Evolutionary conservation across 2,113 vertebrate genomes (phyloP), one percentile per base, ranked within the genome.

Genomic region (Myiagra hebetior): DNA sequence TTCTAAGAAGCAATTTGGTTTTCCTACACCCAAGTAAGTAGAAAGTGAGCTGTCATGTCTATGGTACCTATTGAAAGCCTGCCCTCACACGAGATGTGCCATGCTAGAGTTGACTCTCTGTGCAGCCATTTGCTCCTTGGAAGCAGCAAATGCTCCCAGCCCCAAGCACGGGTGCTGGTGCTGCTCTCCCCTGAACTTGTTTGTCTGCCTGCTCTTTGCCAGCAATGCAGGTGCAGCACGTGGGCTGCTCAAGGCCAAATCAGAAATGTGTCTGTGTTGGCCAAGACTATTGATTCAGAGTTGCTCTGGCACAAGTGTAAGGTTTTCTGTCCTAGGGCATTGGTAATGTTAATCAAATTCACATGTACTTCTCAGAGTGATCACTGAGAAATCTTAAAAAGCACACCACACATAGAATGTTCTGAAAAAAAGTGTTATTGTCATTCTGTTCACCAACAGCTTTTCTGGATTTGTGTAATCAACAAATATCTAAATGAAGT

Each of bases 261-360:
- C 73, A 30, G 57, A 85, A 96, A 79, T 20, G 2, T 31, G 52
- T 63, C 60, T 78, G 30, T 95, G 69, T 79, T 91, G 57, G 42
- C 64, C 92, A 95, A 81, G 76, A 37, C 62, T 82, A 53, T 49
- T 82, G 93, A 89, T 84, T 95, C 68, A 33, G 78, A 91, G 56
- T 62, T 47, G 41, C 46, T 89, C 55, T 9, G 3, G 78, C 7
- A 30, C 10, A 15, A 69, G 70, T 28, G 46, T 76, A 56, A 79
- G 91, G 35, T 92, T 94, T 96, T 87, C 87, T 88, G 31, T 89
- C 42, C 82, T 92, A 86, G 73, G 93, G 84, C 75, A 74, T 16
- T 76, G 76, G 56, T 68, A 74, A 81, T 10, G 33, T 67, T 94
- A 64, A 69, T 65, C 68, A 80, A 88, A 93, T 86, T 85, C 57